Percentiles rank a stretch among this genome's conserved stretches.
These are phyloP conservation scores for Fistularia commersonii DNA, from an alignment of 2,797 vertebrate species.

Conservation along the genomic window DNA sequence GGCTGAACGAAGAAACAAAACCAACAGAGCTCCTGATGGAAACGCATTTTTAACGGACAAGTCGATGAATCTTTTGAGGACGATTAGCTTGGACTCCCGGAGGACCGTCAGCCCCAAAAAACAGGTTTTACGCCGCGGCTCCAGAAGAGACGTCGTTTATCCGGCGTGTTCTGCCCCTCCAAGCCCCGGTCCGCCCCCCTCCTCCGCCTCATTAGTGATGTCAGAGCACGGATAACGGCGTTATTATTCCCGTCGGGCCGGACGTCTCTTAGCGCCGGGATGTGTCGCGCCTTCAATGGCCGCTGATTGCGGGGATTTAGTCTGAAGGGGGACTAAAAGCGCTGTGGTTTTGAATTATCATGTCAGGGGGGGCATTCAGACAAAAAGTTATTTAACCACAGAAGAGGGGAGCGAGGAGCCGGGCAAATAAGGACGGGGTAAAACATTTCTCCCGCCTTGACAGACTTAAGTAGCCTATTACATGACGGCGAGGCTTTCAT, in stretches of 20 bases:
- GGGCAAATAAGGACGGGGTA: constrained; percentile 56
- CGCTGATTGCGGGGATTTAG: constrained; percentile 60
- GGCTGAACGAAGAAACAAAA: too few relatives aligned
- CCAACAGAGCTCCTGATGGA: too few relatives aligned
- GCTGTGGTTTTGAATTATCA: constrained; percentile 48
- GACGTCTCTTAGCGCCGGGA: constrained; percentile 34
- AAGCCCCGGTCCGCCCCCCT: constrained; percentile 37
- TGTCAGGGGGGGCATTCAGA: constrained; percentile 53
- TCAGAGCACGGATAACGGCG: constrained; percentile 48
- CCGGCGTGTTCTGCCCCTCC: constrained; percentile 16
- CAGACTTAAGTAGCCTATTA: constrained; percentile 78
- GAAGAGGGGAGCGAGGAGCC: constrained; percentile 43
- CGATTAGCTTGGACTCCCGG: too few relatives aligned
- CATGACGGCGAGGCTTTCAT: constrained; percentile 71
- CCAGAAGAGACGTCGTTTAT: constrained; percentile 19
- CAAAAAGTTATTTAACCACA: constrained; percentile 69
- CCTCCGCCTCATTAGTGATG: constrained; percentile 57
- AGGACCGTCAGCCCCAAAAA: too few relatives aligned
- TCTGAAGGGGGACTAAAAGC: constrained; percentile 55
- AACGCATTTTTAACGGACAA: too few relatives aligned
- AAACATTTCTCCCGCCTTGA: constrained; percentile 63
- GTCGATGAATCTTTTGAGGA: too few relatives aligned
- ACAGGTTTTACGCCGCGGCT: too few relatives aligned
- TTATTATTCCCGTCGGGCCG: constrained; percentile 56
- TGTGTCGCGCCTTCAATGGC: constrained; percentile 62